Percentiles rank a stretch among this genome's conserved stretches.
Conservation (phyloP, 2,797 vertebrate species). For the Hippoglossus hippoglossus region DNA sequence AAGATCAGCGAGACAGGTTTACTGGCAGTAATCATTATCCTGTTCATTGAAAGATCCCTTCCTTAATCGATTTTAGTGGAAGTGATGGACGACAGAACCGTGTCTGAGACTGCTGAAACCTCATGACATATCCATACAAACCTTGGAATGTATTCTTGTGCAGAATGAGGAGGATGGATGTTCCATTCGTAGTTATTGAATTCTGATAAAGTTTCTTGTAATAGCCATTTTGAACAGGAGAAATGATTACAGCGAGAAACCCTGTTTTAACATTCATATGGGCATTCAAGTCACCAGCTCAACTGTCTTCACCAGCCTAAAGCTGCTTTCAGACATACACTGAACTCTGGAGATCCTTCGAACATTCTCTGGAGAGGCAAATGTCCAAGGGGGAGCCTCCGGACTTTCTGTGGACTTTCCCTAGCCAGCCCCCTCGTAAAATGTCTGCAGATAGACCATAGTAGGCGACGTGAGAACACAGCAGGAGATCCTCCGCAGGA, state of each 20-base stretch:
- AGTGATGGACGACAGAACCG: not conserved
- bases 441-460: no score
- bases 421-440: no score
- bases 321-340: no score
- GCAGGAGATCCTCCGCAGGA: no score
- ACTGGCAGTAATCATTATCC: not conserved
- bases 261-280: not conserved
- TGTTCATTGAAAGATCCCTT: not conserved
- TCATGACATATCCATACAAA: not conserved
- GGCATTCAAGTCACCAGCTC: not conserved
- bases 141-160: not conserved
- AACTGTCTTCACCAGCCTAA: not conserved
- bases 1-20: not conserved
- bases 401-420: no score
- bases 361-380: no score
- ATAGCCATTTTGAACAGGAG: not conserved
- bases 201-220: not conserved
- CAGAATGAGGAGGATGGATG: not conserved
- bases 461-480: no score
- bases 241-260: not conserved
- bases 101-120: not conserved
- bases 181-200: not conserved
- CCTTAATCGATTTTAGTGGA: not conserved
- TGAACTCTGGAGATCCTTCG: no score
- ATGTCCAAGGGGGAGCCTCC: no score